These are phyloP conservation scores for Chloropsis hardwickii DNA, from an alignment of 2,113 vertebrate species.

Conservation along the genomic window DNA sequence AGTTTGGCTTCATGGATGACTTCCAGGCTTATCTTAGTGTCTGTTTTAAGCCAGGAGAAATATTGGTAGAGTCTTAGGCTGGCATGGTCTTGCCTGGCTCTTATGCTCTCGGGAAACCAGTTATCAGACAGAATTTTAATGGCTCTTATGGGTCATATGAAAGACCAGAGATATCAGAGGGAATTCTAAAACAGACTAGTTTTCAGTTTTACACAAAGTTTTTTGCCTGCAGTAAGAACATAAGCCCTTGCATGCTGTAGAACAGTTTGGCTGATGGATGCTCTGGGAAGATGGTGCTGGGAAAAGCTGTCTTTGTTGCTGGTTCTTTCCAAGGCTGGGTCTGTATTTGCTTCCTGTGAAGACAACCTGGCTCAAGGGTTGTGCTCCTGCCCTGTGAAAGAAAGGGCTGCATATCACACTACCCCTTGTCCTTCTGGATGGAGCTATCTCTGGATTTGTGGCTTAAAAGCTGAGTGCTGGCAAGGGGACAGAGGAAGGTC, in stretches of 20 bases:
- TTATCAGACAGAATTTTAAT: constrained; percentile 61
- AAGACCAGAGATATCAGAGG: constrained; percentile 23
- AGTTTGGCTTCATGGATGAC: neutral
- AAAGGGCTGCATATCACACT: neutral
- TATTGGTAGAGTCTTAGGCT: neutral
- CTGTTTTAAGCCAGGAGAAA: constrained; percentile 4
- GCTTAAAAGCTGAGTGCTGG: neutral
- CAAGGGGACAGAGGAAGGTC: neutral
- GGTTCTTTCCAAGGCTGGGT: neutral
- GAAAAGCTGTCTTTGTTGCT: neutral
- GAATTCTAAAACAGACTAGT: constrained; percentile 45
- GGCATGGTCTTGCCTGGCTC: neutral
- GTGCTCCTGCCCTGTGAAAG: neutral
- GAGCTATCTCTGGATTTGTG: neutral
- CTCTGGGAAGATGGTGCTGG: neutral
- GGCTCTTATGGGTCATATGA: neutral
- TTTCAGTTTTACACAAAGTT: neutral
- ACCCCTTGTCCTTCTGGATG: neutral
- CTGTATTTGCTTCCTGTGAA: neutral
- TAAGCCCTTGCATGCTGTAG: neutral
- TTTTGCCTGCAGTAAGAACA: neutral
- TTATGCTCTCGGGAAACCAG: neutral
- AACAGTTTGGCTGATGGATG: neutral
- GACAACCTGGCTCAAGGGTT: neutral
- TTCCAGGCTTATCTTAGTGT: neutral